Percentiles rank a stretch among this genome's conserved stretches.
Evolutionary conservation across 2,888 invertebrate species (phyloP).

Genomic region (Myopa testacea): DNA sequence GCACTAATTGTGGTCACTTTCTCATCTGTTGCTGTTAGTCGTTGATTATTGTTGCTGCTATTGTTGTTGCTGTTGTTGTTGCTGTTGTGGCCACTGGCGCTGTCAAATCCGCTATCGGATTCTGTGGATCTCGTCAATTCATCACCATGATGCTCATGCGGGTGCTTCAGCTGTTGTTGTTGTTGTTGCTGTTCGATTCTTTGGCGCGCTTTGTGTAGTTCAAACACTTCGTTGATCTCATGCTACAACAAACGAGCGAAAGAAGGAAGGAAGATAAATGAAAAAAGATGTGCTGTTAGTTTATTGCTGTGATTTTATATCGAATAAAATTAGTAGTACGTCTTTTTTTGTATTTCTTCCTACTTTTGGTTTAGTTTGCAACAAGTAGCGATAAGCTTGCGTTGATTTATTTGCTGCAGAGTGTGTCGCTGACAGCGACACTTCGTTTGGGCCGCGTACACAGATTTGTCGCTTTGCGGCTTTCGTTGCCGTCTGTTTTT

Average conservation of each 20-base stretch:
- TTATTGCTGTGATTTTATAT: background rate
- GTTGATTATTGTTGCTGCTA: slow-evolving; percentile 37
- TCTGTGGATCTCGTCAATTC: slow-evolving; percentile 65
- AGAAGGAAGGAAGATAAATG: background rate
- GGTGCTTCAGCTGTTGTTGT: slow-evolving; percentile 47
- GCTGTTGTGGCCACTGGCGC: slow-evolving; percentile 50
- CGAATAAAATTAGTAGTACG: slow-evolving; percentile 12
- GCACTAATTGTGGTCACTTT: slow-evolving; percentile 47
- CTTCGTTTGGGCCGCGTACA: background rate
- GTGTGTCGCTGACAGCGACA: slow-evolving; percentile 23
- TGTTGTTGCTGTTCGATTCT: slow-evolving; percentile 53
- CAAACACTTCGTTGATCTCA: slow-evolving; percentile 69
- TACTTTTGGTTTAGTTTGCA: background rate
- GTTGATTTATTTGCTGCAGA: slow-evolving; percentile 34
- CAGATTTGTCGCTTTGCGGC: background rate
- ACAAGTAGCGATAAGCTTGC: slow-evolving; percentile 13
- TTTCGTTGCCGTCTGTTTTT: background rate
- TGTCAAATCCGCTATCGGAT: slow-evolving; percentile 63
- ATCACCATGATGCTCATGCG: slow-evolving; percentile 51
- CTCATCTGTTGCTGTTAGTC: slow-evolving; percentile 40
- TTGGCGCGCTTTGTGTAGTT: slow-evolving; percentile 62
- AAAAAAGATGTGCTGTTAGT: background rate
- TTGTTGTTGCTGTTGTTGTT: slow-evolving; percentile 41
- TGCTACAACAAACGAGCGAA: slow-evolving; percentile 57
- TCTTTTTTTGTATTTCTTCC: background rate